These are phyloP conservation scores for Trachurus trachurus DNA, from an alignment of 2,797 vertebrate species.

Conservation along the genomic window DNA sequence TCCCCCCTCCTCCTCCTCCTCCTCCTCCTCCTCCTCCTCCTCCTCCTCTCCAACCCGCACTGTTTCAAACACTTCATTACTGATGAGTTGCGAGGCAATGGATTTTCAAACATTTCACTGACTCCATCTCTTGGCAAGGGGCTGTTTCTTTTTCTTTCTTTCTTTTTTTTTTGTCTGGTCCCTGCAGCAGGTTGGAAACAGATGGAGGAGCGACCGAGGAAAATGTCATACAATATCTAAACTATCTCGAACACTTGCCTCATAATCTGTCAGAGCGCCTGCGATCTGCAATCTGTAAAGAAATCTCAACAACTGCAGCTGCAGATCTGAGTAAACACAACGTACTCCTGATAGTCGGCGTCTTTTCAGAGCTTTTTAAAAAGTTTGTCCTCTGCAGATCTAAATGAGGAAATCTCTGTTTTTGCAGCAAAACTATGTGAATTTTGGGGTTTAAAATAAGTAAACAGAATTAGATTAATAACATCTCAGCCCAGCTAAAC, in stretches of 20 bases:
- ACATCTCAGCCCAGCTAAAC: conserved; percentile 9
- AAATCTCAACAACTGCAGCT: conserved; percentile 27
- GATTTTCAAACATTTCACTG: conserved; percentile 77
- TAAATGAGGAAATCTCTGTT: not conserved
- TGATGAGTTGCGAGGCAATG: conserved; percentile 79
- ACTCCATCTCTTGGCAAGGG: conserved; percentile 62
- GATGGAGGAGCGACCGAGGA: conserved; percentile 52
- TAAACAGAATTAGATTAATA: not conserved
- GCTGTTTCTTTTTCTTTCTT: conserved; percentile 7
- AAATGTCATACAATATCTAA: conserved; percentile 52
- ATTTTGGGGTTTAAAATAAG: not conserved
- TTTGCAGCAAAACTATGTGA: not conserved
- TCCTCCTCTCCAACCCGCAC: conserved; percentile 15
- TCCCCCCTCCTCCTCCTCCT: not conserved
- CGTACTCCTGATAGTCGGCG: not conserved
- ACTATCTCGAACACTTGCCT: conserved; percentile 66
- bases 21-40: not conserved
- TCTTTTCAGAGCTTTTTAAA: not conserved
- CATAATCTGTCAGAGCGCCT: conserved; percentile 51
- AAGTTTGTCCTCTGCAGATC: not conserved
- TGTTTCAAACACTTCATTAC: conserved; percentile 82
- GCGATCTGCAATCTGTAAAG: not conserved
- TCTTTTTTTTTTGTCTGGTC: conserved; percentile 55
- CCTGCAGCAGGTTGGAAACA: conserved; percentile 62
- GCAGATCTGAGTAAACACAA: conserved; percentile 16